Evolutionary conservation across 2,797 vertebrate genomes (phyloP).

Genomic region (Smutsia gigantea): DNA sequence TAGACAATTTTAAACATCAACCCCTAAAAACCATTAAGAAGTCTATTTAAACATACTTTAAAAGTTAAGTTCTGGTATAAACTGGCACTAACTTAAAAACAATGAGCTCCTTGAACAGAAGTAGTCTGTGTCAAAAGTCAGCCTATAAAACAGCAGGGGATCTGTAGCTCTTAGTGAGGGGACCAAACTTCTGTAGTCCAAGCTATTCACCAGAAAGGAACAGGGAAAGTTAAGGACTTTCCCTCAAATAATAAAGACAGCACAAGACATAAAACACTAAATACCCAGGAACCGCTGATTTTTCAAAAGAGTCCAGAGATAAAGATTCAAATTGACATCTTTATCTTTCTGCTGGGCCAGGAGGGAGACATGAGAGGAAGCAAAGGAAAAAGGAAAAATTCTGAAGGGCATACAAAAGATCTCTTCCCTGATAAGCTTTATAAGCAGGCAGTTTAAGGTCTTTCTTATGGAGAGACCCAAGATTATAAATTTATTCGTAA

Average conservation of each 20-base stretch:
- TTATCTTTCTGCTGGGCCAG: slow-evolving; percentile 3
- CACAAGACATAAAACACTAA: slow-evolving; percentile 54
- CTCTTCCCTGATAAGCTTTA: background rate
- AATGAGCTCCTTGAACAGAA: slow-evolving; percentile 62
- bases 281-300: slow-evolving; percentile 39
- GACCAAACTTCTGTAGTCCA: background rate
- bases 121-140: slow-evolving; percentile 57
- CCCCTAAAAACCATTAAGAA: background rate
- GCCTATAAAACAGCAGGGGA: slow-evolving; percentile 37
- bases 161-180: slow-evolving; percentile 19
- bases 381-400: background rate
- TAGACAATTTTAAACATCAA: background rate
- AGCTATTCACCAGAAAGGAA: slow-evolving; percentile 50
- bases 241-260: slow-evolving; percentile 44
- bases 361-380: background rate
- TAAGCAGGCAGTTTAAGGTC: background rate
- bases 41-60: slow-evolving; percentile 35
- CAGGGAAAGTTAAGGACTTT: slow-evolving; percentile 43
- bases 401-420: background rate
- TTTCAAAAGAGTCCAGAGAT: slow-evolving; percentile 42
- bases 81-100: slow-evolving; percentile 45
- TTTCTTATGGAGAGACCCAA: slow-evolving; percentile 28
- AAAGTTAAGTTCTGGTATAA: slow-evolving; percentile 57
- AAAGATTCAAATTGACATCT: slow-evolving; percentile 30
- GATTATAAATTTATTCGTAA: background rate